Conservation (phyloP, 1,140 invertebrate genomes). For the Drosophila kohkoa region DNA sequence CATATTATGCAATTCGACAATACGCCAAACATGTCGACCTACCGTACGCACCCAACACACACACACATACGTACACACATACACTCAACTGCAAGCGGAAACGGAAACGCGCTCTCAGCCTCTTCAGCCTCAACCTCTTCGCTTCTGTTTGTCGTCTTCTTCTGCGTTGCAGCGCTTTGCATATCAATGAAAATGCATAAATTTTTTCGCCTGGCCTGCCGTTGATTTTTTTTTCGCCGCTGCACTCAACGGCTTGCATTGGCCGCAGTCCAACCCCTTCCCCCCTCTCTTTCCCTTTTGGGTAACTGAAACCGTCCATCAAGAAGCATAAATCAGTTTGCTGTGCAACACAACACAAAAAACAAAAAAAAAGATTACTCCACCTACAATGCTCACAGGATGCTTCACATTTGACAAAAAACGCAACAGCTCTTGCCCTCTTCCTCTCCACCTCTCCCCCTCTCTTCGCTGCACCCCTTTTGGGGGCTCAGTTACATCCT, state of each 20-base stretch:
- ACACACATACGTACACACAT: slow-evolving; percentile 25
- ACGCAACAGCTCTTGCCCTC: slow-evolving; percentile 30
- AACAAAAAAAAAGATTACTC: slow-evolving; percentile 39
- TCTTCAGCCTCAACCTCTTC: too few relatives aligned
- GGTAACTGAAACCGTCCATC: slow-evolving; percentile 69
- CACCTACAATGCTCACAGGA: slow-evolving; percentile 50
- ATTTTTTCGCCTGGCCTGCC: slow-evolving; percentile 64
- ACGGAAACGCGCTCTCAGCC: slow-evolving; percentile 70
- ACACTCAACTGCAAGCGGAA: slow-evolving; percentile 56
- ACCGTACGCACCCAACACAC: slow-evolving; percentile 50
- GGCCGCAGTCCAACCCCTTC: slow-evolving; percentile 21
- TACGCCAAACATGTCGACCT: slow-evolving; percentile 80
- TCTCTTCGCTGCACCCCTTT: neutral
- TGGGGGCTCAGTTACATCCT: slow-evolving; percentile 16
- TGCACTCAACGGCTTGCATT: slow-evolving; percentile 63
- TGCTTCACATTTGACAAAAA: slow-evolving; percentile 67
- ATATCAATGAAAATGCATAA: slow-evolving; percentile 85
- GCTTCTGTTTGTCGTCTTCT: slow-evolving; percentile 62
- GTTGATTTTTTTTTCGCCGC: slow-evolving; percentile 41
- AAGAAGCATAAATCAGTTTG: slow-evolving; percentile 82
- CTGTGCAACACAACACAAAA: slow-evolving; percentile 22
- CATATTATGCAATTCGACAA: slow-evolving; percentile 84
- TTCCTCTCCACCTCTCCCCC: neutral
- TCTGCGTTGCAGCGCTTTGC: slow-evolving; percentile 65
- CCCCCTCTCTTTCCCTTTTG: neutral